These are phyloP conservation scores for Thereva nobilitata DNA, from an alignment of 2,888 invertebrate species.

Conservation along the genomic window DNA sequence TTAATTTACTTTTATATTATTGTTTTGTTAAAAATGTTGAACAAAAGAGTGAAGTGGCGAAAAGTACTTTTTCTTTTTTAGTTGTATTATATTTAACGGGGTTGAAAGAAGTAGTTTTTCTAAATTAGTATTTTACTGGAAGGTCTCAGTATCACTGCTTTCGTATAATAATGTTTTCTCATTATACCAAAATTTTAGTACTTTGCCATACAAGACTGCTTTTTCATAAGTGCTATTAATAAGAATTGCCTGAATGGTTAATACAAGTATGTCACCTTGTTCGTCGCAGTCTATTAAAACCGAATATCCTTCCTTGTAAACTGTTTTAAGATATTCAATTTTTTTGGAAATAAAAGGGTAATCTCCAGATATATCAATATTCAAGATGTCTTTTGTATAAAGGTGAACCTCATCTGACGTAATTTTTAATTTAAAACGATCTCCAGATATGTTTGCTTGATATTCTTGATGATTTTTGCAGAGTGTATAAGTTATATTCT, in stretches of 20 bases:
- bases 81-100: conserved; percentile 1
- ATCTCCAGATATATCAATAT: background rate
- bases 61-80: too few species aligned
- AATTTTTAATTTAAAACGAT: background rate
- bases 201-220: conserved; percentile 6
- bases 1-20: too few species aligned
- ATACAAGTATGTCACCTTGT: background rate
- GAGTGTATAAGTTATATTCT: conserved; percentile 34
- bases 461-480: conserved; percentile 13
- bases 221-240: conserved; percentile 4
- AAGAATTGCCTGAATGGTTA: conserved; percentile 2
- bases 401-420: background rate
- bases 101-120: conserved; percentile 10
- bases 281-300: conserved; percentile 1
- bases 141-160: background rate
- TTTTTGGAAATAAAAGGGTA: background rate
- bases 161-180: conserved; percentile 5
- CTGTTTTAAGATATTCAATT: background rate
- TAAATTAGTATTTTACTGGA: conserved; percentile 6
- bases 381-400: background rate
- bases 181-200: conserved; percentile 22
- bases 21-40: too few species aligned
- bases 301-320: background rate
- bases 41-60: too few species aligned
- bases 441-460: conserved; percentile 8